Evolutionary conservation across 1,140 invertebrate genomes (phyloP).

Genomic region (Limonius californicus): DNA sequence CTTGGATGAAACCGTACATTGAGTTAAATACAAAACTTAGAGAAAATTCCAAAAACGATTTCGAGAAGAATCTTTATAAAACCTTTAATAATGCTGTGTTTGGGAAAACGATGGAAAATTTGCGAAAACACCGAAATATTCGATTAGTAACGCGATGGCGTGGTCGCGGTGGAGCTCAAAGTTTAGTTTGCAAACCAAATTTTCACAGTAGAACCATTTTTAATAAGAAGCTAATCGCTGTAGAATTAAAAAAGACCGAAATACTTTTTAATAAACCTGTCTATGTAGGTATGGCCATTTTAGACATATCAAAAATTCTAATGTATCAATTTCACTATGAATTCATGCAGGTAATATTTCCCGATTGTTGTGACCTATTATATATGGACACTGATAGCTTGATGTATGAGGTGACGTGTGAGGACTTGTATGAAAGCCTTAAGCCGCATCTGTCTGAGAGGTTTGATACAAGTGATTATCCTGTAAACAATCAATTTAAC

Average conservation of each 20-base stretch:
- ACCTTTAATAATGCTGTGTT: conserved; percentile 36
- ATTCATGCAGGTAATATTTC: conserved; percentile 30
- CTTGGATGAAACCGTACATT: conserved; percentile 49
- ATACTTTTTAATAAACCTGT: conserved; percentile 43
- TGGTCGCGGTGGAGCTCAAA: conserved; percentile 24
- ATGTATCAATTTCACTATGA: conserved; percentile 42
- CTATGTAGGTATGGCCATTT: conserved; percentile 35
- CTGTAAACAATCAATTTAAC: conserved; percentile 30
- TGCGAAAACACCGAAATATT: conserved; percentile 28
- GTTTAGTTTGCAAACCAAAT: conserved; percentile 37
- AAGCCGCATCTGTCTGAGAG: conserved; percentile 21
- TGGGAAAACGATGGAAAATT: conserved; percentile 30
- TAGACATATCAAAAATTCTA: conserved; percentile 39
- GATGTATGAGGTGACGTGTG: conserved; percentile 39
- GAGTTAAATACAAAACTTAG: conserved; percentile 43
- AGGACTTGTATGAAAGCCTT: conserved; percentile 39
- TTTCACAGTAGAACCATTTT: conserved; percentile 40
- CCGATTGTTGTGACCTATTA: conserved; percentile 32
- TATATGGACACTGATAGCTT: conserved; percentile 48
- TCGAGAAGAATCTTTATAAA: conserved; percentile 54
- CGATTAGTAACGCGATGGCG: conserved; percentile 35
- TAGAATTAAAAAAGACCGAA: conserved; percentile 38
- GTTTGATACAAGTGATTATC: conserved; percentile 41
- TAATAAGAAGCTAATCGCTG: conserved; percentile 39
- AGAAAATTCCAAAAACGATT: conserved; percentile 44